phyloP scores from a whole-genome alignment of 2,797 vertebrate genomes.

The Channallabes apus region DNA sequence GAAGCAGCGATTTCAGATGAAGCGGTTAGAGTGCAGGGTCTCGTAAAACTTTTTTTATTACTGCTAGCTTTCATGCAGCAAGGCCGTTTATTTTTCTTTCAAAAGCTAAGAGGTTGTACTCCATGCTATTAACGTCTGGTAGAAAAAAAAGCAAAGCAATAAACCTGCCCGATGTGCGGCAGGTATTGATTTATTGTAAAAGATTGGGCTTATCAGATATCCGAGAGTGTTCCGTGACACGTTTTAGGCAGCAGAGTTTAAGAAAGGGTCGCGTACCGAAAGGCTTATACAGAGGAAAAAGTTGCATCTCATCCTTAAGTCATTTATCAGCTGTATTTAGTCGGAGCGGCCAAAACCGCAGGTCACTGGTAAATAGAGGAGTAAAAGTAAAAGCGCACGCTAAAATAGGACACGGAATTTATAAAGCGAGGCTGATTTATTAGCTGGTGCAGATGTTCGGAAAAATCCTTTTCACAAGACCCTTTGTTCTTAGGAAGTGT shows the following conservation, averaged over 20 bases:
- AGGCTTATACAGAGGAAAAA: conserved; percentile 20
- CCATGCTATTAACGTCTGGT: not conserved
- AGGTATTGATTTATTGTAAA: not conserved
- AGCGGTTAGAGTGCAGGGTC: not conserved
- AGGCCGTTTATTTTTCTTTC: not conserved
- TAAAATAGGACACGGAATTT: not conserved
- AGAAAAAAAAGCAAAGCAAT: not conserved
- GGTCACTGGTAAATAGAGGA: not conserved
- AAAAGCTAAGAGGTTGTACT: not conserved
- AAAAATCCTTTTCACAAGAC: not conserved
- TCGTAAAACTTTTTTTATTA: conserved; percentile 13
- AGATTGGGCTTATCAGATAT: not conserved
- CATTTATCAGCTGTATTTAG: conserved; percentile 17
- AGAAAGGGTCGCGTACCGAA: not conserved
- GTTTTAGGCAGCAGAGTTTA: not conserved
- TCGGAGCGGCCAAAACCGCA: conserved; percentile 2
- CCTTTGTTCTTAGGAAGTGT: not conserved
- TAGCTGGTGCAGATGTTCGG: not conserved
- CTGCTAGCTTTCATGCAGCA: not conserved
- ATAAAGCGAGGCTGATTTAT: not conserved
- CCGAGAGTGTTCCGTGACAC: not conserved
- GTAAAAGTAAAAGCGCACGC: conserved; percentile 9
- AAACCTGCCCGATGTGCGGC: not conserved
- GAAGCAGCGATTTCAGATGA: not conserved
- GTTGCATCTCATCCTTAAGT: conserved; percentile 9